These are phyloP conservation scores for Mormyrus hasselquistii DNA, from an alignment of 2,797 vertebrate genomes.

Conservation along the genomic window DNA sequence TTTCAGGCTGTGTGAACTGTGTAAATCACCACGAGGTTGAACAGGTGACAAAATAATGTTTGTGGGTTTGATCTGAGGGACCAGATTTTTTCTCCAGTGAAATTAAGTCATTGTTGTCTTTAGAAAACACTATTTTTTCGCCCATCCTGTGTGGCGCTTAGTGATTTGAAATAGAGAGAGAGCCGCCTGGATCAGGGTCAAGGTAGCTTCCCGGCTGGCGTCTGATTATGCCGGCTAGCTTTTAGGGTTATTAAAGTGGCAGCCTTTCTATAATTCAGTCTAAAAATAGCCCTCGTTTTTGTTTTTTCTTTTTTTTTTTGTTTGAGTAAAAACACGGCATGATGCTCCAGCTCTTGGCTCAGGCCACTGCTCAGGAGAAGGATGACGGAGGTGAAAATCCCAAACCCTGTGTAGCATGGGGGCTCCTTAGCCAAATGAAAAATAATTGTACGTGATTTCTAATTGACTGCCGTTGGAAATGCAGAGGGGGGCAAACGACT, in stretches of 20 bases:
- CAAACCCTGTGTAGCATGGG: background rate
- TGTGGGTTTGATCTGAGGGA: background rate
- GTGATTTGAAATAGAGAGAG: conserved; percentile 47
- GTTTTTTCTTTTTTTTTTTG: conserved; percentile 36
- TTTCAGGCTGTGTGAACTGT: background rate
- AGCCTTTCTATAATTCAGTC: conserved; percentile 80
- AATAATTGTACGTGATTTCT: background rate
- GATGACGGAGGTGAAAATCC: background rate
- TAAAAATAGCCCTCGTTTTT: conserved; percentile 78
- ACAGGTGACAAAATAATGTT: conserved; percentile 17
- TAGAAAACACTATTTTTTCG: background rate
- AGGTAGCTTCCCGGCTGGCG: background rate
- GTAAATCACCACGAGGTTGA: background rate
- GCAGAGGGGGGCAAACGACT: background rate
- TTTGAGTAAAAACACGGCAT: conserved; percentile 70
- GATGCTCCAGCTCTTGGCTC: conserved; percentile 56
- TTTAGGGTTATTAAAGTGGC: conserved; percentile 30
- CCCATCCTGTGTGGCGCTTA: conserved; percentile 38
- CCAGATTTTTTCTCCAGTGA: background rate
- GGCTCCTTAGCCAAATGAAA: background rate
- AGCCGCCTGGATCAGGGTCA: conserved; percentile 67
- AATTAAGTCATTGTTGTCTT: conserved; percentile 17
- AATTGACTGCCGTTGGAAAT: background rate
- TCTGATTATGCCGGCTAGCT: conserved; percentile 14
- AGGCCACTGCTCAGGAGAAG: background rate